Base-by-base conservation (phyloP, 2,888 invertebrate genomes). In the Heteromyza rotundicornis region DNA sequence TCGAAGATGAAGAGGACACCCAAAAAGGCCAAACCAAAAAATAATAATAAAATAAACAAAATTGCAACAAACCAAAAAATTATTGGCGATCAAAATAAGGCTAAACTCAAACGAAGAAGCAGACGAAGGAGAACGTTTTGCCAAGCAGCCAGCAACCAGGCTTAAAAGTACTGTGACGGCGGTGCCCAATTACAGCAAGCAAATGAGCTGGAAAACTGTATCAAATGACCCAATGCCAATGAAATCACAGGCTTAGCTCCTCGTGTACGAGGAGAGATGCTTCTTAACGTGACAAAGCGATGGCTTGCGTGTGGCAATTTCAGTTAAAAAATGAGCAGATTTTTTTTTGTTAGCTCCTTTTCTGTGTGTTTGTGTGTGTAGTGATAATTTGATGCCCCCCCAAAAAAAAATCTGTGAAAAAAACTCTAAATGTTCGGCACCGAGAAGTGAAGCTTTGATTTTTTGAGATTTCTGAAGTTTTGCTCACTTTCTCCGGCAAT, bases 281-380 rank as follows among this genome's bases (percentile, higher is more conserved):
- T 32, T 63, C 69, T 70, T 71, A 69, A 75, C 70, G 76, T 74
- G 77, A 79, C 78, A 78, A 80, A 77, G 78, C 76, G 80, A 80
- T 82, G 81, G 78, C 79, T 82, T 82, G 82, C 82, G 82, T 82
- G 82, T 82, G 82, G 82, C 81, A 82, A 82, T 82, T 80, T 81
- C 78, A 76, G 77, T 82, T 80, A 66, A 72, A 69, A 68, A 69
- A 52, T 47, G 8, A 14, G 27, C 19, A 32, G 35, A 20, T 35
- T 5, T 51, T 24, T 44, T 8, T 35, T 10, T 19, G 17, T 1
- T 14, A 35, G 35, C n/a, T 58, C 50, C 47, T 57, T 49, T 49
- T 58, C 35, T 44, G 20, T 62, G 62, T 60, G n/a, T 75, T 32
- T 44, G 71, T 36, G 50, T 12, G n/a, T 59, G 66, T 70, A 65